Evolutionary conservation across 1,140 invertebrate genomes (phyloP).

Genomic region (Harpegnathos saltator): DNA sequence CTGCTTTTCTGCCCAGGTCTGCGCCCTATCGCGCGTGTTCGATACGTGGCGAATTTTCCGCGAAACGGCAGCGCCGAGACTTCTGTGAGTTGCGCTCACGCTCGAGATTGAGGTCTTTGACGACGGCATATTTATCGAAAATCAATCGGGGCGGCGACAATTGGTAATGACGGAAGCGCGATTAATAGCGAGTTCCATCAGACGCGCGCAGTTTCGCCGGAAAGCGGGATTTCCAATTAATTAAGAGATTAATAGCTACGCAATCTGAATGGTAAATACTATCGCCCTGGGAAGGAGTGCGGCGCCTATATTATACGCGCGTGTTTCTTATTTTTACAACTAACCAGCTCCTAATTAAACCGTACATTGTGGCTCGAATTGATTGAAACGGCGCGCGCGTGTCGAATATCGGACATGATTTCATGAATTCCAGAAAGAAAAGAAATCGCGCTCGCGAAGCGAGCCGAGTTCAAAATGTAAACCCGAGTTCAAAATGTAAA

Average conservation of each 20-base stretch:
- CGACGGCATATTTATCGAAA: slow-evolving; percentile 6
- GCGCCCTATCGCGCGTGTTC: background rate
- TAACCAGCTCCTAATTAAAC: slow-evolving; percentile 2
- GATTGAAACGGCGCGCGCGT: background rate
- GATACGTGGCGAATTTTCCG: background rate
- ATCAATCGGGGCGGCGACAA: slow-evolving; percentile 1
- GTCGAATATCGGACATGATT: background rate
- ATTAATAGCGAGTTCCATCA: background rate
- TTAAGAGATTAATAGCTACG: slow-evolving; percentile 20
- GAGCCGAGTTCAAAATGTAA: background rate
- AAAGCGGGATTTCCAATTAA: background rate
- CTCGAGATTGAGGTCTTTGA: background rate
- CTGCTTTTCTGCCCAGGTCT: no score
- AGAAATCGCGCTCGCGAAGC: background rate
- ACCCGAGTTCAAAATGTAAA: background rate
- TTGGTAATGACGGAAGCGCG: background rate
- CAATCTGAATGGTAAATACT: slow-evolving; percentile 19
- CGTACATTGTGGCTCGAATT: slow-evolving; percentile 13
- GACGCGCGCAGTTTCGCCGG: background rate
- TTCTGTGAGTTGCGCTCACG: background rate
- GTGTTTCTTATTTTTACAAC: background rate
- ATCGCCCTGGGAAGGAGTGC: no score
- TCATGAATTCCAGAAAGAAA: background rate
- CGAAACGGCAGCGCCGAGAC: background rate
- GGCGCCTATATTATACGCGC: background rate